Percentiles rank a stretch among this genome's conserved stretches.
phyloP scores from a whole-genome alignment of 92 coral and sea anemone genomes.

The Paragorgia papillata region DNA sequence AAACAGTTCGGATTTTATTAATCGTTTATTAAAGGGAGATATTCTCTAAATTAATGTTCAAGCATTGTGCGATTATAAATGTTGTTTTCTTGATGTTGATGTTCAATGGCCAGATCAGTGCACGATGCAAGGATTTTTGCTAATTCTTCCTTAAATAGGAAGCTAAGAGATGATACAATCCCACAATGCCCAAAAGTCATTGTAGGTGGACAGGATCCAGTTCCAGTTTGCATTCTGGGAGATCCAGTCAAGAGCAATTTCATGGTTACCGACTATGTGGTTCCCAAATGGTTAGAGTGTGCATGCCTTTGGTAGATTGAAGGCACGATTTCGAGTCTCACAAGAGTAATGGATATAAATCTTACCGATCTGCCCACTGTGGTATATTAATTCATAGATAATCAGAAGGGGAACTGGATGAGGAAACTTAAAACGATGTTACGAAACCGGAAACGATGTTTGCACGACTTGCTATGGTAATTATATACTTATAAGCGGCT shows the following conservation, averaged over 20 bases:
- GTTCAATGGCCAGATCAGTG: slow-evolving; percentile 58
- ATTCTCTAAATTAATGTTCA: slow-evolving; percentile 50
- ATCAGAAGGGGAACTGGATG: too few species aligned
- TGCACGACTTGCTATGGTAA: too few species aligned
- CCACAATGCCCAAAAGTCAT: slow-evolving; percentile 40
- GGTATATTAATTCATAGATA: too few species aligned
- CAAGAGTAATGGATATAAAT: too few species aligned
- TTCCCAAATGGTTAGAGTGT: slow-evolving; percentile 59
- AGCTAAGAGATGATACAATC: slow-evolving; percentile 49
- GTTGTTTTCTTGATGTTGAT: slow-evolving; percentile 53
- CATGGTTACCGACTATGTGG: slow-evolving; percentile 49
- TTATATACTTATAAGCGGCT: too few species aligned
- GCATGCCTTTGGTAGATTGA: slow-evolving; percentile 54
- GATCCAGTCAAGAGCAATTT: slow-evolving; percentile 56
- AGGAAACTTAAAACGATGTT: too few species aligned
- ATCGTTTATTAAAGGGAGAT: slow-evolving; percentile 36
- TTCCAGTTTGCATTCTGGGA: slow-evolving; percentile 51
- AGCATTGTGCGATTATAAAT: slow-evolving; percentile 52
- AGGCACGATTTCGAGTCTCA: slow-evolving; percentile 61
- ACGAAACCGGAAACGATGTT: too few species aligned
- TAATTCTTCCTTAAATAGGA: slow-evolving; percentile 48
- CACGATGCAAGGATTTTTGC: slow-evolving; percentile 54
- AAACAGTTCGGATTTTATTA: not conserved
- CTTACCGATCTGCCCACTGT: too few species aligned
- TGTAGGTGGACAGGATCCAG: slow-evolving; percentile 34